These are phyloP conservation scores for Scaeva pyrastri DNA, from an alignment of 2,888 invertebrate species.

Conservation along the genomic window DNA sequence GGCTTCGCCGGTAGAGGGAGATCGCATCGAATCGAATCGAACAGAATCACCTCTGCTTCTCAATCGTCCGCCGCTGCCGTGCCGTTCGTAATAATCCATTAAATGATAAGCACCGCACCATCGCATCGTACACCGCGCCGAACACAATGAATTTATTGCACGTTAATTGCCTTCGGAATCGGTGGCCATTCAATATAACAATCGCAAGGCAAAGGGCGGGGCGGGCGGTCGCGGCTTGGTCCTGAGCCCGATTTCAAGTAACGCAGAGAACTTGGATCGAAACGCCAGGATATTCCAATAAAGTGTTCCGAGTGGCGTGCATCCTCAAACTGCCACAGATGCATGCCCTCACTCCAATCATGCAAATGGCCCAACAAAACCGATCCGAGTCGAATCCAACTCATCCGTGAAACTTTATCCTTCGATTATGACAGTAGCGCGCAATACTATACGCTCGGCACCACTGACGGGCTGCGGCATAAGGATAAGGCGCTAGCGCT, in stretches of 20 bases:
- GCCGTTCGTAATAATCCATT: constrained; percentile 73
- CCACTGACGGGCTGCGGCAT: background rate
- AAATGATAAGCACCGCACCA: constrained; percentile 67
- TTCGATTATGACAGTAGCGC: constrained; percentile 65
- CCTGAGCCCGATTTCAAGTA: background rate
- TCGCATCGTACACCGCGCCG: constrained; percentile 15
- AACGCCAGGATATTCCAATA: constrained; percentile 36
- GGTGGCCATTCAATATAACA: constrained; percentile 33
- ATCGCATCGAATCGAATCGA: background rate
- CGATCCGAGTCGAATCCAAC: constrained; percentile 13
- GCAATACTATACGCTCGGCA: background rate
- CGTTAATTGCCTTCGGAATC: constrained; percentile 72
- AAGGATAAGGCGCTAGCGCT: constrained; percentile 42
- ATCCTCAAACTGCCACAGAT: constrained; percentile 47
- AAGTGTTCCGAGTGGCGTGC: constrained; percentile 42
- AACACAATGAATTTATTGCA: constrained; percentile 68
- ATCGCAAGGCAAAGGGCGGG: background rate
- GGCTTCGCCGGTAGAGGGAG: constrained; percentile 17
- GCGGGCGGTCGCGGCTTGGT: background rate
- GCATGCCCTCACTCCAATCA: constrained; percentile 19
- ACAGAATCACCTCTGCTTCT: background rate
- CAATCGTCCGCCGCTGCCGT: no score
- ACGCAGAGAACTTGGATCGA: constrained; percentile 39
- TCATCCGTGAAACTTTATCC: constrained; percentile 60
- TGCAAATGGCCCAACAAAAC: constrained; percentile 11